Conservation (phyloP, 1,140 invertebrate species). For the Drosophila nigrodunni region DNA sequence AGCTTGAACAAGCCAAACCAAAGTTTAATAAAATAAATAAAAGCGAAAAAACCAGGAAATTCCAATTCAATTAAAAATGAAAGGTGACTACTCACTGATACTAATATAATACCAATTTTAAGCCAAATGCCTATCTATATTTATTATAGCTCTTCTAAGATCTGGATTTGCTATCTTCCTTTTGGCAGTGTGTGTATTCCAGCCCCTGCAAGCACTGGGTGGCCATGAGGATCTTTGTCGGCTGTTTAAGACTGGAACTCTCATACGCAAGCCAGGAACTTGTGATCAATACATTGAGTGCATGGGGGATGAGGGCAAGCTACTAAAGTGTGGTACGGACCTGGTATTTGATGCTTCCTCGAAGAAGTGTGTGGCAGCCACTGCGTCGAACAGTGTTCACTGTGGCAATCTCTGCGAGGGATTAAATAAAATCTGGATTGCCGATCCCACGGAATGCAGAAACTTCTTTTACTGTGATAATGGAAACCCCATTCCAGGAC, state of each 20-base stretch:
- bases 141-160: slow-evolving; percentile 20
- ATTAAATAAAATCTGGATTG: slow-evolving; percentile 47
- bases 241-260: slow-evolving; percentile 61
- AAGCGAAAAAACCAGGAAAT: slow-evolving; percentile 19
- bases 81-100: slow-evolving; percentile 18
- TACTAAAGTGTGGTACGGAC: slow-evolving; percentile 29
- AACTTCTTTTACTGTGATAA: slow-evolving; percentile 63
- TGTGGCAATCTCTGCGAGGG: slow-evolving; percentile 68
- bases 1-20: slow-evolving; percentile 20
- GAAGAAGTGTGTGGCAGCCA: slow-evolving; percentile 41
- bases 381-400: slow-evolving; percentile 30
- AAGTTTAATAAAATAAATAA: slow-evolving; percentile 17
- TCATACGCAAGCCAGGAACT: slow-evolving; percentile 58
- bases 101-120: neutral
- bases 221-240: slow-evolving; percentile 62
- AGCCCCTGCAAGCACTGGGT: slow-evolving; percentile 3
- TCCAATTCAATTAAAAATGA: slow-evolving; percentile 32
- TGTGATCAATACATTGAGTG: slow-evolving; percentile 73
- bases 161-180: slow-evolving; percentile 17
- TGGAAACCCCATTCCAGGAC: slow-evolving; percentile 36
- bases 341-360: slow-evolving; percentile 42
- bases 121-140: neutral
- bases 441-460: slow-evolving; percentile 68
- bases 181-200: slow-evolving; percentile 22
- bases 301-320: slow-evolving; percentile 17